Evolutionary conservation across 2,888 invertebrate genomes (phyloP).

Genomic region (Platerodrilus igneus): DNA sequence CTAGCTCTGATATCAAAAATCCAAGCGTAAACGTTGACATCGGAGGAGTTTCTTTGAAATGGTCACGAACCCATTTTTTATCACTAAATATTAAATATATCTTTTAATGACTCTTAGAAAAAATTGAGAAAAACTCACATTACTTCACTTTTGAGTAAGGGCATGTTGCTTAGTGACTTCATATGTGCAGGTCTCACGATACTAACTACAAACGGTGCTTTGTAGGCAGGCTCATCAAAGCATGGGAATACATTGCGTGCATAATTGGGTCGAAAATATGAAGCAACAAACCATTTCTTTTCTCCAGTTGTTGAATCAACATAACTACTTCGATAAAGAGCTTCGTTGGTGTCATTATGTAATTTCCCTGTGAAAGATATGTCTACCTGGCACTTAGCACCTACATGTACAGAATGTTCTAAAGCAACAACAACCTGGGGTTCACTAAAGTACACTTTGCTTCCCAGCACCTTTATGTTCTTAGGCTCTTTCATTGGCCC

Average conservation of each 20-base stretch:
- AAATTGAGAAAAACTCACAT: conserved; percentile 52
- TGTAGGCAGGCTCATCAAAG: conserved; percentile 74
- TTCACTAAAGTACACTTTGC: conserved; percentile 57
- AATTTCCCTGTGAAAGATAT: conserved; percentile 64
- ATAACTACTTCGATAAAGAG: conserved; percentile 66
- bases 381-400: conserved; percentile 57
- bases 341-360: conserved; percentile 60
- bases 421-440: conserved; percentile 59
- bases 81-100: too few relatives aligned
- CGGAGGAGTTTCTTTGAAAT: conserved; percentile 65
- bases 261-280: conserved; percentile 66
- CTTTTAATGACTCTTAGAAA: conserved; percentile 2
- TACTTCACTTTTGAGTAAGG: conserved; percentile 53
- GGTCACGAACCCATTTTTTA: conserved; percentile 60
- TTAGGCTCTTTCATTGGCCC: too few relatives aligned
- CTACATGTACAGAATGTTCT: conserved; percentile 54
- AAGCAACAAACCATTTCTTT: conserved; percentile 57
- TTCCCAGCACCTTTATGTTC: conserved; percentile 43
- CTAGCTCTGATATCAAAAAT: conserved; percentile 64
- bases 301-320: conserved; percentile 41
- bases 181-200: conserved; percentile 58
- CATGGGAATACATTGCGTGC: conserved; percentile 77
- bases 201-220: conserved; percentile 64
- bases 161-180: conserved; percentile 62
- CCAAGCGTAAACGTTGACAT: conserved; percentile 76